Conservation (phyloP, 2,888 invertebrate genomes). For the Eurytoma californica region DNA sequence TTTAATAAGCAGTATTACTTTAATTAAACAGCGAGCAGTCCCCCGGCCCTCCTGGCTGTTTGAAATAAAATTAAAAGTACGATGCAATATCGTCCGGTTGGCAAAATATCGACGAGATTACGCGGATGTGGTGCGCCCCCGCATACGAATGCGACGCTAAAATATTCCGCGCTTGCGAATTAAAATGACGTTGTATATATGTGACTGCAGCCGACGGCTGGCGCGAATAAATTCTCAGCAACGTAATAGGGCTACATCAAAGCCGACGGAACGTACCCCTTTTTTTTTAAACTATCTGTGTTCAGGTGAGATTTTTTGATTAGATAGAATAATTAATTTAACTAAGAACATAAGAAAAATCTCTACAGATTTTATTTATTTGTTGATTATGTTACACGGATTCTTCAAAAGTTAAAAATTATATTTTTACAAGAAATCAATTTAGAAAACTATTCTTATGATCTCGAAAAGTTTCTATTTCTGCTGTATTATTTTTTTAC, state of each 20-base stretch:
- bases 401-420: too few relatives aligned
- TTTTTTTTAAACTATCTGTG: too few relatives aligned
- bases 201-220: conserved; percentile 59
- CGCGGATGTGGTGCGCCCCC: conserved; percentile 61
- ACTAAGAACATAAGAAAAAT: too few relatives aligned
- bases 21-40: conserved; percentile 22
- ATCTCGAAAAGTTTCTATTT: too few relatives aligned
- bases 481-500: too few relatives aligned
- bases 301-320: too few relatives aligned
- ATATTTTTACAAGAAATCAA: too few relatives aligned
- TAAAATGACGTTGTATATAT: conserved; percentile 73
- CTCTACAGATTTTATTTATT: too few relatives aligned
- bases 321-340: too few relatives aligned
- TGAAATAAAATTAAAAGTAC: background rate
- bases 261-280: background rate
- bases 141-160: conserved; percentile 73
- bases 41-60: background rate
- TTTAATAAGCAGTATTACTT: conserved; percentile 22
- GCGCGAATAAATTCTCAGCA: conserved; percentile 66
- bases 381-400: too few relatives aligned
- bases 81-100: background rate
- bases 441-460: too few relatives aligned
- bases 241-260: conserved; percentile 33
- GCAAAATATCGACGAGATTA: conserved; percentile 74
- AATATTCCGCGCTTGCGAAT: conserved; percentile 73